Evolutionary conservation across 2,797 vertebrate species (phyloP).

Genomic region (Alectoris magna): DNA sequence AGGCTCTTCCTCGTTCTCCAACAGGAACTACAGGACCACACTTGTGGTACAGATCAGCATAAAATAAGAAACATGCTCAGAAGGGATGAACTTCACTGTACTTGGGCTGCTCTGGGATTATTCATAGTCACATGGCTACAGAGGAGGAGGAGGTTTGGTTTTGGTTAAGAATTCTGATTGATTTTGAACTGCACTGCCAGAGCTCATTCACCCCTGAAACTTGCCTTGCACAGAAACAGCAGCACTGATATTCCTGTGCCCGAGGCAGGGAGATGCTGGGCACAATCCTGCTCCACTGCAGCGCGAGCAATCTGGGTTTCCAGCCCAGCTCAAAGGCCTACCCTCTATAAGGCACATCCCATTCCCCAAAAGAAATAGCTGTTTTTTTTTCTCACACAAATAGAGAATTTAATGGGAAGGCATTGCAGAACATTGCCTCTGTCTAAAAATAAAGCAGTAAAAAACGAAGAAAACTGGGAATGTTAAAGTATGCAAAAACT

Average conservation of each 20-base stretch:
- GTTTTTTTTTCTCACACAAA: not conserved
- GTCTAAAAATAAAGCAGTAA: not conserved
- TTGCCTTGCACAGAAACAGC: not conserved
- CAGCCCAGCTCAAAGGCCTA: not conserved
- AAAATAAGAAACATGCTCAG: slow-evolving; percentile 67
- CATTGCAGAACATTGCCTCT: not conserved
- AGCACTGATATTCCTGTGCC: not conserved
- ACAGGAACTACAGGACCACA: slow-evolving; percentile 62
- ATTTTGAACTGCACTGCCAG: not conserved
- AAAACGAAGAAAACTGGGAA: not conserved
- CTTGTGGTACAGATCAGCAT: slow-evolving; percentile 33
- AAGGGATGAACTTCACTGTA: slow-evolving; percentile 8
- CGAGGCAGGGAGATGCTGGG: not conserved
- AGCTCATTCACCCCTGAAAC: slow-evolving; percentile 4
- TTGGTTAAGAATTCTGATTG: slow-evolving; percentile 27
- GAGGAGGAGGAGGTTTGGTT: slow-evolving; percentile 37
- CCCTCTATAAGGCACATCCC: not conserved
- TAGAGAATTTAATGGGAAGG: not conserved
- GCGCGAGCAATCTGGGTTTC: not conserved
- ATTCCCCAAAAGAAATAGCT: not conserved
- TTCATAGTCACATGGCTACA: slow-evolving; percentile 6
- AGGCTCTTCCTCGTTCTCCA: slow-evolving; percentile 59
- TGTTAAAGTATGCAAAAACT: fast-evolving
- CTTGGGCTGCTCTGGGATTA: slow-evolving; percentile 9
- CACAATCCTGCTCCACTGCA: not conserved